Conservation (phyloP, 1,140 invertebrate species). For the Anoplolepis gracilipes region DNA sequence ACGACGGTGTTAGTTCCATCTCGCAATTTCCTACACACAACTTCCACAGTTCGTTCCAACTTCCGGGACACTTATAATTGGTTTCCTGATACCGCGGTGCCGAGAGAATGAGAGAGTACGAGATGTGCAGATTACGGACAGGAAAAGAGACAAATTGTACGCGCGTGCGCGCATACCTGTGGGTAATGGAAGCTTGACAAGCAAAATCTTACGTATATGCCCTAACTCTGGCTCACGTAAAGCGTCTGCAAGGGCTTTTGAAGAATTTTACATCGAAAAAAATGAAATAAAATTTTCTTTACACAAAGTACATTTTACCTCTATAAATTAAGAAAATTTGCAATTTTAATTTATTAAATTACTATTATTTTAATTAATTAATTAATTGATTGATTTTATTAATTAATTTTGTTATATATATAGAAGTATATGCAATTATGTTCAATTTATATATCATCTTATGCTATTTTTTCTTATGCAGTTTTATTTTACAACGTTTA, state of each 20-base stretch:
- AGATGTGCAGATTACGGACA: constrained; percentile 56
- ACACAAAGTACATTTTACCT: background rate
- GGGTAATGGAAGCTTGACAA: constrained; percentile 13
- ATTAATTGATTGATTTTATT: no score
- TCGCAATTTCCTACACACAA: constrained; percentile 74
- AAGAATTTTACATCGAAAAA: constrained; percentile 9
- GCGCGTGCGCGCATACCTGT: constrained; percentile 10
- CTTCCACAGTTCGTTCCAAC: constrained; percentile 76
- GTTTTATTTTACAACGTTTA: background rate
- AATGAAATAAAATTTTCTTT: background rate
- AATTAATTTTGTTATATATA: background rate
- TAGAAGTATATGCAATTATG: no score
- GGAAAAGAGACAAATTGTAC: constrained; percentile 48
- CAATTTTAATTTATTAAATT: background rate
- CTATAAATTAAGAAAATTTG: constrained; percentile 2
- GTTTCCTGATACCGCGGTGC: constrained; percentile 73
- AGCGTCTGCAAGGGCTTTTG: constrained; percentile 3
- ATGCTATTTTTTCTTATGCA: background rate
- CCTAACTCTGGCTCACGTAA: constrained; percentile 4
- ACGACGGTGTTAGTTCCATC: constrained; percentile 54
- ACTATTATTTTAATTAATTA: background rate
- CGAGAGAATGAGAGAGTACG: constrained; percentile 60
- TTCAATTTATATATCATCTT: background rate
- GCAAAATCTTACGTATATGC: constrained; percentile 3
- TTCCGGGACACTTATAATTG: constrained; percentile 81